Base-by-base conservation (phyloP, 2,113 vertebrate species). In the Egretta garzetta region DNA sequence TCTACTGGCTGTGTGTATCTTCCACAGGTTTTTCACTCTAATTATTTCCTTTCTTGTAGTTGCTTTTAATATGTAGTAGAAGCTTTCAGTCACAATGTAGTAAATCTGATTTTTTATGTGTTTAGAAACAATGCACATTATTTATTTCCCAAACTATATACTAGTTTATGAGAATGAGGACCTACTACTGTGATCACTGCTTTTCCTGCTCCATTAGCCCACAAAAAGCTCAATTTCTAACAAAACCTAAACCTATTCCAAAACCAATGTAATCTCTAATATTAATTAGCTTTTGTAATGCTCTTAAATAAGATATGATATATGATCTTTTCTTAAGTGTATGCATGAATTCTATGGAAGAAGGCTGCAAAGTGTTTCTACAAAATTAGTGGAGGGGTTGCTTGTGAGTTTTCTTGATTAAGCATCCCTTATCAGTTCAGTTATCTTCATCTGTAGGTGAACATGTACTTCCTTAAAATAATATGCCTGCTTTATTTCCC, bases 11-110 rank as follows among this genome's bases (percentile, higher is more conserved):
- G 37, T 50, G 12, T 86, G 56, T 13, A n/a, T 81, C 80, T 89
- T 86, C n/a, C 47, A 56, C 28, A 59, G 10, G 10, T 47, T 81
- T 92, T 80, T 90, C 4, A 35, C 33, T 63, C 28, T 81, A 66
- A 79, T 92, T 89, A 85, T 85, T 93, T 96, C 30, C 66, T 88
- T 68, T 86, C 49, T 72, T 83, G 35, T 86, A 73, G n/a, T 41
- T 94, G 39, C 37, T 90, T 96, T 80, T 66, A 39, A 66, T 53
- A 91, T 24, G 26, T 50, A 67, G 33, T 60, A 35, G 70, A 93
- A 86, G 23, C 26, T 67, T 52, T 82, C 91, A 53, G 24, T 49
- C 53, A 27, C 17, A 32, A 20, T 32, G 8, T 64, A 84, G 32
- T 63, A 64, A 66, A 70, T 33, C 16, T 56, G 1, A 86, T 93